These are phyloP conservation scores for Elmis aenea DNA, from an alignment of 2,888 invertebrate species.

Conservation along the genomic window DNA sequence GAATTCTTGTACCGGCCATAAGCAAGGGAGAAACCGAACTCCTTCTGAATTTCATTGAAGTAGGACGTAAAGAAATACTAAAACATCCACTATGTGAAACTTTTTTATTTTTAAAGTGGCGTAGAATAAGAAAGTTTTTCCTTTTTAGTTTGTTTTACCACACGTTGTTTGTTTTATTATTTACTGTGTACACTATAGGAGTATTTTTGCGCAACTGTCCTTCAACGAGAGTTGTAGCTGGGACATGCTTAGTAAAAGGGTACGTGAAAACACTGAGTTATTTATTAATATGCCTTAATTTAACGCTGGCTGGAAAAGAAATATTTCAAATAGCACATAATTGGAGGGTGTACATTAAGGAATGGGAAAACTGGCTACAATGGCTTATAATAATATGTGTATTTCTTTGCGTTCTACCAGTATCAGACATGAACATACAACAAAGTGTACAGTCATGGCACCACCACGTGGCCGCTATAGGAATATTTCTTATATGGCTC, in stretches of 20 bases:
- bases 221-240: constrained; percentile 16
- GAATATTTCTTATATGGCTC: constrained; percentile 75
- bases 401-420: constrained; percentile 58
- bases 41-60: constrained; percentile 68
- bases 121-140: constrained; percentile 76
- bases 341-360: constrained; percentile 65
- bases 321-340: constrained; percentile 72
- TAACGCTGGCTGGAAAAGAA: constrained; percentile 66
- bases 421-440: constrained; percentile 28
- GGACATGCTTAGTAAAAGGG: constrained; percentile 31
- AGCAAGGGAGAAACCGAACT: constrained; percentile 66
- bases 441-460: constrained; percentile 58
- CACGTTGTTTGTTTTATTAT: constrained; percentile 67
- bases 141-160: constrained; percentile 74
- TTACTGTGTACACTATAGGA: constrained; percentile 67
- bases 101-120: constrained; percentile 79
- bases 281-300: constrained; percentile 59
- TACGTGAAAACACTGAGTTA: constrained; percentile 48
- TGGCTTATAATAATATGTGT: constrained; percentile 71
- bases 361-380: constrained; percentile 84
- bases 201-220: constrained; percentile 52
- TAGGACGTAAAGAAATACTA: constrained; percentile 71
- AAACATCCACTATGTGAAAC: constrained; percentile 83
- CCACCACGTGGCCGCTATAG: constrained; percentile 73
- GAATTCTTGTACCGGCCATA: constrained; percentile 57